Percentiles rank a stretch among this genome's conserved stretches.
Evolutionary conservation across 2,113 vertebrate genomes (phyloP).

Genomic region (Bos taurus): ARS-UCD2.0 NC_037351.1:12422001-12422500

Average conservation of each 20-base stretch:
- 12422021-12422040: neutral
- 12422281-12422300: neutral
- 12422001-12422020: neutral
- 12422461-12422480: neutral
- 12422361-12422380: neutral
- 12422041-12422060: neutral
- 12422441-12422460: neutral
- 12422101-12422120: neutral
- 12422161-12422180: neutral
- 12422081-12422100: neutral
- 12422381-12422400: neutral
- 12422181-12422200: rapidly evolving
- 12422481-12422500: rapidly evolving
- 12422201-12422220: neutral
- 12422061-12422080: neutral
- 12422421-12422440: neutral
- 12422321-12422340: neutral
- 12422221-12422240: neutral
- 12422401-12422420: neutral
- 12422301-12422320: neutral
- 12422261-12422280: neutral
- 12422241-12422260: neutral
- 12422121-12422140: neutral
- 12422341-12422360: neutral
- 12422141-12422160: neutral